A percentile compares a stretch with the other conserved stretches of the same genome.
phyloP scores from a whole-genome alignment of 2,113 vertebrate species.

The Monopterus albus region DNA sequence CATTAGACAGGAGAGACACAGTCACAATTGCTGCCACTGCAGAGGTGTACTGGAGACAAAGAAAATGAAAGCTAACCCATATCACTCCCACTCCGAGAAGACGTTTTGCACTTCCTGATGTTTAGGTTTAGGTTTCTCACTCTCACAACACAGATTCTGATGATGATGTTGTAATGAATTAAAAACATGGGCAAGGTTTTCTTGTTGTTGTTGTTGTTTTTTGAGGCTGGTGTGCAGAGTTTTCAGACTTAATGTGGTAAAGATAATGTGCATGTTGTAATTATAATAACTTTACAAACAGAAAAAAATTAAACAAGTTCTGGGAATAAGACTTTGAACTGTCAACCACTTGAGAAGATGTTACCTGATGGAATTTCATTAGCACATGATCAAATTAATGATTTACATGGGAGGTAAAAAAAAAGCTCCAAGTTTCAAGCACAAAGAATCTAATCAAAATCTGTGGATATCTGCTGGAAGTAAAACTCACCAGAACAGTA shows the following conservation, averaged over 20 bases:
- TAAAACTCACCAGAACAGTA: constrained; percentile 24
- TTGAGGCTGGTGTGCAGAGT: neutral
- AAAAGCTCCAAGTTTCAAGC: no score
- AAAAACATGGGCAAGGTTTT: constrained; percentile 24
- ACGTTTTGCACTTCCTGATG: constrained; percentile 70
- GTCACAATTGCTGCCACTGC: constrained; percentile 64
- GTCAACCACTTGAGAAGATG: neutral
- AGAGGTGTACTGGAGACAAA: constrained; percentile 59
- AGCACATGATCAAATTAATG: neutral
- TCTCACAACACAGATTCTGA: constrained; percentile 38
- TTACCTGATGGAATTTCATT: neutral
- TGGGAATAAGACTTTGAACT: no score
- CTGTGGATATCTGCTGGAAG: neutral
- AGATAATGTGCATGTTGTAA: neutral
- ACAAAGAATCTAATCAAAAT: neutral
- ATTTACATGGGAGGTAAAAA: neutral
- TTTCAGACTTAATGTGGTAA: neutral
- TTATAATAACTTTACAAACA: neutral
- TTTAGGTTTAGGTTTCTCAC: constrained; percentile 74
- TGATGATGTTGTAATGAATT: constrained; percentile 27
- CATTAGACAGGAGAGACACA: constrained; percentile 81
- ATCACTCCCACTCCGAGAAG: constrained; percentile 78
- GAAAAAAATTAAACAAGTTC: no score
- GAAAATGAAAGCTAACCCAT: constrained; percentile 75
- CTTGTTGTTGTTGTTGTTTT: no score